Evolutionary conservation across 2,888 invertebrate genomes (phyloP).

Genomic region (Aphodius sticticus): DNA sequence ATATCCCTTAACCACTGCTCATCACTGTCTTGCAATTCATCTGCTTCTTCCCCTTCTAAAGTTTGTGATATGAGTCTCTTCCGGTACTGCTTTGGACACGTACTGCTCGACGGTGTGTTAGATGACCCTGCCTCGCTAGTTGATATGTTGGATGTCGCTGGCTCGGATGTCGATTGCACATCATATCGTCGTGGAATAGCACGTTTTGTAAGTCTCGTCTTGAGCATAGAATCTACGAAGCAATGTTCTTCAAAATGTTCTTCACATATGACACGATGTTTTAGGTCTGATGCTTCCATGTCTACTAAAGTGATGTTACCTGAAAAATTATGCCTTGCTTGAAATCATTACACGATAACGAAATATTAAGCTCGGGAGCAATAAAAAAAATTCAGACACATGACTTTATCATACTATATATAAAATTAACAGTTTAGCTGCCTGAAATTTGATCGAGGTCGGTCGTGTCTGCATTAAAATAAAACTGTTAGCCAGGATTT

Average conservation of each 20-base stretch:
- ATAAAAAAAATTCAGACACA: too few species aligned
- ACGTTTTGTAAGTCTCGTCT: neutral
- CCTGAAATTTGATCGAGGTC: too few species aligned
- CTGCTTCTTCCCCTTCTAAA: neutral
- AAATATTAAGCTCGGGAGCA: too few species aligned
- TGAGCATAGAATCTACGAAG: slow-evolving; percentile 7
- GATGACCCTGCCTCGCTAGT: neutral
- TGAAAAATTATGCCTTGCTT: neutral
- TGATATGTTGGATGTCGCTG: slow-evolving; percentile 6
- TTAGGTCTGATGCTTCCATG: neutral
- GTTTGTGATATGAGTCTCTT: slow-evolving; percentile 5
- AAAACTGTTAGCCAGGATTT: too few species aligned
- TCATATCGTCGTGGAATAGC: slow-evolving; percentile 19
- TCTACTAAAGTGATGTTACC: slow-evolving; percentile 5
- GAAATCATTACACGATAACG: too few species aligned
- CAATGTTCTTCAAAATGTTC: slow-evolving; percentile 23
- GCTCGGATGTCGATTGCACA: slow-evolving; percentile 7
- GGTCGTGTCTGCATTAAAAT: too few species aligned
- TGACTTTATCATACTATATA: too few species aligned
- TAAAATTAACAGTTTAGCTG: too few species aligned
- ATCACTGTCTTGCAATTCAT: slow-evolving; percentile 6
- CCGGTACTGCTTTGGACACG: neutral
- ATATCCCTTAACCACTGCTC: slow-evolving; percentile 13
- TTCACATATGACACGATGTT: neutral
- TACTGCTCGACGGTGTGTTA: slow-evolving; percentile 14